Percentiles rank a stretch among this genome's conserved stretches.
phyloP scores from a whole-genome alignment of 2,888 invertebrate species.

The Leptinotarsa tumamoca region DNA sequence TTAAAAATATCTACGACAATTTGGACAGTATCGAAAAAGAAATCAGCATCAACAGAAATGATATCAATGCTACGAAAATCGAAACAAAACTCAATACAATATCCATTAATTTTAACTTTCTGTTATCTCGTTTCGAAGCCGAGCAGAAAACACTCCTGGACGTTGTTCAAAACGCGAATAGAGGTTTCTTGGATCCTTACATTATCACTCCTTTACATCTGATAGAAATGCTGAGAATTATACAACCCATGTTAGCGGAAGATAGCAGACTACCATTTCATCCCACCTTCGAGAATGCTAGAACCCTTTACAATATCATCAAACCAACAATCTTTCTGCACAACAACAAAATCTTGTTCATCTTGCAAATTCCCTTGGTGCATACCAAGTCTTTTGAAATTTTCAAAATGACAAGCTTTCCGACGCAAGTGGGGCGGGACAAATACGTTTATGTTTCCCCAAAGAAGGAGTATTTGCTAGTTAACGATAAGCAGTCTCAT shows the following conservation, averaged over 20 bases:
- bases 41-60: constrained; percentile 14
- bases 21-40: neutral
- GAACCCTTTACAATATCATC: constrained; percentile 29
- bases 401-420: constrained; percentile 34
- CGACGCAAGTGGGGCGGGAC: neutral
- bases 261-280: constrained; percentile 30
- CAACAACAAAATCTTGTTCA: constrained; percentile 28
- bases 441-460: constrained; percentile 32
- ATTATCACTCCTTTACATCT: constrained; percentile 30
- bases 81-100: constrained; percentile 25
- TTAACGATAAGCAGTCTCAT: constrained; percentile 22
- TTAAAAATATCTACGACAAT: constrained; percentile 19
- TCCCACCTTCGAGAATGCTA: constrained; percentile 24
- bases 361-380: constrained; percentile 28
- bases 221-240: constrained; percentile 25
- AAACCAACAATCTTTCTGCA: constrained; percentile 26
- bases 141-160: constrained; percentile 30
- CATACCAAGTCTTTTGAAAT: constrained; percentile 26
- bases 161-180: constrained; percentile 28
- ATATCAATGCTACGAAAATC: constrained; percentile 9
- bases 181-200: constrained; percentile 28
- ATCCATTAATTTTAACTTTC: constrained; percentile 26
- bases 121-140: constrained; percentile 20
- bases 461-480: constrained; percentile 26
- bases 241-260: constrained; percentile 29